Percentiles rank a stretch among this genome's conserved stretches.
Conservation (phyloP, 2,797 vertebrate genomes). For the Cryptoblepharus egeriae region DNA sequence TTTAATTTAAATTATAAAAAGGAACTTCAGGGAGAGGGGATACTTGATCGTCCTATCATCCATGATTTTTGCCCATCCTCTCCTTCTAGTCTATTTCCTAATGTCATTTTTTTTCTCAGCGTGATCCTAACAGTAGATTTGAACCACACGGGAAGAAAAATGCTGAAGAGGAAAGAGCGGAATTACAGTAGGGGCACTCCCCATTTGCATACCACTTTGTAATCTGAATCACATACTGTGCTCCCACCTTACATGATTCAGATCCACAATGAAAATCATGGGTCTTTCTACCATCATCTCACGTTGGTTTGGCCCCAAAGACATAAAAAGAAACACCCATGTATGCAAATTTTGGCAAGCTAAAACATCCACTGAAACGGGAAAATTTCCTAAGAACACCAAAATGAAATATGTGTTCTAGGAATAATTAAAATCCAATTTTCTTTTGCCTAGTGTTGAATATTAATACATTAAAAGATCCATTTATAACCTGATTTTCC, state of each 20-base stretch:
- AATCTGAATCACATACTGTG: background rate
- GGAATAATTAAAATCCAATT: too few species aligned
- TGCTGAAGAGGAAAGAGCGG: too few species aligned
- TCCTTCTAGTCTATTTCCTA: too few species aligned
- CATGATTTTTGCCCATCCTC: too few species aligned
- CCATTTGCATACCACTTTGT: too few species aligned
- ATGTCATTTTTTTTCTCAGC: too few species aligned
- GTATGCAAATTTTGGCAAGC: background rate
- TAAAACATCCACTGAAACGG: background rate
- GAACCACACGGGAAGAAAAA: too few species aligned
- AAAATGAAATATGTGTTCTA: background rate
- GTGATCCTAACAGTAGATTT: too few species aligned
- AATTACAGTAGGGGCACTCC: too few species aligned
- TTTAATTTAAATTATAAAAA: too few species aligned
- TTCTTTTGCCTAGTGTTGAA: background rate
- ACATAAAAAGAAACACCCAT: background rate
- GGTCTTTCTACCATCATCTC: background rate
- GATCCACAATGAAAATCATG: background rate
- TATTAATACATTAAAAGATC: background rate
- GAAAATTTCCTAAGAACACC: background rate
- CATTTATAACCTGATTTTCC: background rate
- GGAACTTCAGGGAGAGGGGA: too few species aligned
- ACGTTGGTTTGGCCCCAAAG: background rate
- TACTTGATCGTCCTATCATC: too few species aligned
- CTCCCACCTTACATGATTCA: background rate